Evolutionary conservation across 1,140 invertebrate species (phyloP), one percentile per base, ranked within the genome.

Genomic region (Leptoteleia sp.): DNA sequence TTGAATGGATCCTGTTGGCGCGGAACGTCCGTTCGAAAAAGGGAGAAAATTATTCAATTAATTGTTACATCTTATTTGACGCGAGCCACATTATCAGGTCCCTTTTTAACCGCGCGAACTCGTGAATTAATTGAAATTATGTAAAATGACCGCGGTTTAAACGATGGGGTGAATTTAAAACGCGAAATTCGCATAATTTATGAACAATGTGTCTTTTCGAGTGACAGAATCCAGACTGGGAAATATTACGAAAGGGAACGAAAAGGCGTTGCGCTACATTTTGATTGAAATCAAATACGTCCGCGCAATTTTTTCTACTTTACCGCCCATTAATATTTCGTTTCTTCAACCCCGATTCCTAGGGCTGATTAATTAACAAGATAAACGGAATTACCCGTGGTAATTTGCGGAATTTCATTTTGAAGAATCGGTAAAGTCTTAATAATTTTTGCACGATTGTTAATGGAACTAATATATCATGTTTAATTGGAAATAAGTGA

Each of bases 161-260:
- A 62, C 9, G 45, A 70, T 57, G 43, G 59, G 52, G 73, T 70
- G 64, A 62, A 76, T 76, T 70, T 70, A 76, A 76, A 76, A 64
- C 64, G 48, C 42, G 38, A 62, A 27, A 33, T 57, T 48, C 57
- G 64, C 73, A 76, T 70, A 70, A 76, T 76, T 76, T 76, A 76
- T 62, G 64, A 68, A 31, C 29, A 19, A 9, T 16, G 17, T 47
- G 45, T 19, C 16, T 64, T 67, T 61, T 55, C 48, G 22, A 67
- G 19, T 54, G 57, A 55, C 55, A 37, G 25, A 68, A 5, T 35
- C 47, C 38, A 33, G 12, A 12, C 6, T 6, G 50, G 11, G 13
- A 31, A 50, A 59, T 64, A 37, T 35, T 54, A 52, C 33, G 35
- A 48, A 64, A 57, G 59, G 55, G 59, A 57, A 57, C 22, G 48